Conservation (phyloP, 2,888 invertebrate species). For the Eilema griseolum region DNA sequence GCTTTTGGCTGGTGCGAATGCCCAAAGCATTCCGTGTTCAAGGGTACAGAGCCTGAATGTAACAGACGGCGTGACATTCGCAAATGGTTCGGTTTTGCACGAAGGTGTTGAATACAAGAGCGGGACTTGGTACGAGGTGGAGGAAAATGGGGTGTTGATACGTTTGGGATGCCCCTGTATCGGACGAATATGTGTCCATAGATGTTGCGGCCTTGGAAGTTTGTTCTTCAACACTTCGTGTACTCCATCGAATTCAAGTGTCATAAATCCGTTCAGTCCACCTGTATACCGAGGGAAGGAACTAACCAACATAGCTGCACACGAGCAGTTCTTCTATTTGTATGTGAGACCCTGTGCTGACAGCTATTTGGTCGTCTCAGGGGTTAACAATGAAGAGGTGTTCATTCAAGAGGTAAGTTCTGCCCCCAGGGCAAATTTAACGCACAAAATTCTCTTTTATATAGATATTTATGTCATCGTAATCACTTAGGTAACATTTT, state of each 20-base stretch:
- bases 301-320: constrained; percentile 54
- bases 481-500: not conserved
- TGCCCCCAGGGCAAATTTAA: not conserved
- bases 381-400: constrained; percentile 55
- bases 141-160: constrained; percentile 53
- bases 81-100: constrained; percentile 68
- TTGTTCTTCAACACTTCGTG: constrained; percentile 63
- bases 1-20: constrained; percentile 46
- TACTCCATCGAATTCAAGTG: constrained; percentile 51
- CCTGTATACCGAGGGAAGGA: constrained; percentile 67
- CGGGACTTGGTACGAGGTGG: constrained; percentile 68
- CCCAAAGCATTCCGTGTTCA: constrained; percentile 64
- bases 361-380: constrained; percentile 70
- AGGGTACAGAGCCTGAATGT: constrained; percentile 73
- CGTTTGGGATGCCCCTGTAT: constrained; percentile 77
- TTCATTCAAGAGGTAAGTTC: constrained; percentile 75
- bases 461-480: not conserved
- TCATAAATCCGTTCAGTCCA: constrained; percentile 72
- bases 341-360: constrained; percentile 61
- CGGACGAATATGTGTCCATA: constrained; percentile 71
- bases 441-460: not conserved
- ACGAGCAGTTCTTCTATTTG: constrained; percentile 73
- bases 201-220: constrained; percentile 68
- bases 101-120: constrained; percentile 67
- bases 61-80: constrained; percentile 59